Conservation (phyloP, 2,797 vertebrate species). For the Chromis chromis region DNA sequence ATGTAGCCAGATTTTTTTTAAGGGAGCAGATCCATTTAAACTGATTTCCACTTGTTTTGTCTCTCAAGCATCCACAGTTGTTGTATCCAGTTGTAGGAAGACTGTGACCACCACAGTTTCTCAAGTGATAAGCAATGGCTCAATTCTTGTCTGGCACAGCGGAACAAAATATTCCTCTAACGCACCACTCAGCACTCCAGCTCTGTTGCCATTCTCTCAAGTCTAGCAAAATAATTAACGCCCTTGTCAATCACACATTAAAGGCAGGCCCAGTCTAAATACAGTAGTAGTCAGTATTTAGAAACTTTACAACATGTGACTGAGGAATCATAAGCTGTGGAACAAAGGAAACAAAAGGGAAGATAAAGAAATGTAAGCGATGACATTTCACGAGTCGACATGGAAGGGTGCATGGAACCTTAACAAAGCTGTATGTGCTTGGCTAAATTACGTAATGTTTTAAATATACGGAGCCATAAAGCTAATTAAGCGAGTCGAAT, state of each 20-base stretch:
- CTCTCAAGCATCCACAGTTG: background rate
- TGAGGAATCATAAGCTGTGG: slow-evolving; percentile 10
- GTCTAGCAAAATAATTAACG: slow-evolving; percentile 51
- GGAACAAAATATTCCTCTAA: slow-evolving; percentile 41
- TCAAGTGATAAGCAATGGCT: slow-evolving; percentile 26
- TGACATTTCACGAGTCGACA: background rate
- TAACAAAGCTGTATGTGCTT: slow-evolving; percentile 41
- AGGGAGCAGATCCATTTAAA: slow-evolving; percentile 3
- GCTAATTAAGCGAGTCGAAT: slow-evolving; percentile 72
- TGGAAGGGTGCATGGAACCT: slow-evolving; percentile 4
- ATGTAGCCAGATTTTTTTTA: background rate
- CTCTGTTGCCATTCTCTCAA: slow-evolving; percentile 35
- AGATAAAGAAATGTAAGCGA: slow-evolving; percentile 1
- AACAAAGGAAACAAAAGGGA: slow-evolving; percentile 25
- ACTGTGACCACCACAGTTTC: slow-evolving; percentile 25
- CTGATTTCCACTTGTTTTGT: background rate
- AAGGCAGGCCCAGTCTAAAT: slow-evolving; percentile 2
- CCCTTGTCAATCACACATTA: slow-evolving; percentile 51
- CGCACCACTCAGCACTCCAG: slow-evolving; percentile 23
- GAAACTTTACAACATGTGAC: slow-evolving; percentile 23
- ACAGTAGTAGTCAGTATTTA: slow-evolving; percentile 24
- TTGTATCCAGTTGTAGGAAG: slow-evolving; percentile 17
- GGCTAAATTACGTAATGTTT: slow-evolving; percentile 48
- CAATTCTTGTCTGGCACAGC: slow-evolving; percentile 34
- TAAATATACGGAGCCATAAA: slow-evolving; percentile 65